Conservation (phyloP, 1,140 invertebrate species). For the Drosophila erecta region DNA sequence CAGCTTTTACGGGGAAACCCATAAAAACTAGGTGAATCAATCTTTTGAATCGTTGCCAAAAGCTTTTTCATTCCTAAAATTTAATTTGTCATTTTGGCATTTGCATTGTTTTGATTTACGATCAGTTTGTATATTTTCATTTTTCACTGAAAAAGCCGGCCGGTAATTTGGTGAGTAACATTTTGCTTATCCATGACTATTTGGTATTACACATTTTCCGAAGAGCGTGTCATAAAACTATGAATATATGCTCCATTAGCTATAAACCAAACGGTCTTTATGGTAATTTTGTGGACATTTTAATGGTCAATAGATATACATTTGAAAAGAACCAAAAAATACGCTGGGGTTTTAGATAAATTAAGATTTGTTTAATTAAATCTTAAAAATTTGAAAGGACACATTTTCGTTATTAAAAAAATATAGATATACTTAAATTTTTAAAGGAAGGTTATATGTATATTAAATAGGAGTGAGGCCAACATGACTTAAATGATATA, state of each 20-base stretch:
- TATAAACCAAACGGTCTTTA: slow-evolving; percentile 51
- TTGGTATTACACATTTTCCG: background rate
- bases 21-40: slow-evolving; percentile 41
- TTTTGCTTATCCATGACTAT: slow-evolving; percentile 35
- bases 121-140: background rate
- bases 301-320: slow-evolving; percentile 14
- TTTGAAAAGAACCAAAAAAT: background rate
- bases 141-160: slow-evolving; percentile 68
- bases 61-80: slow-evolving; percentile 50
- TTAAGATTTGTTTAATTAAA: no score
- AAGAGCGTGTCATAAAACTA: slow-evolving; percentile 49
- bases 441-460: background rate
- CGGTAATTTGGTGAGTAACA: slow-evolving; percentile 68
- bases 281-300: slow-evolving; percentile 34
- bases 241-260: slow-evolving; percentile 45
- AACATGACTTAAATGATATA: no score
- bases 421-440: no score
- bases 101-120: slow-evolving; percentile 49
- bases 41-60: slow-evolving; percentile 48
- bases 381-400: no score
- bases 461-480: no score
- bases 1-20: slow-evolving; percentile 10
- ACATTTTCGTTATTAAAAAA: no score
- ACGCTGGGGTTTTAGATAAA: no score
- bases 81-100: slow-evolving; percentile 51